Evolutionary conservation across 1,140 invertebrate genomes (phyloP).

Genomic region (Dinothrombium tinctorium): DNA sequence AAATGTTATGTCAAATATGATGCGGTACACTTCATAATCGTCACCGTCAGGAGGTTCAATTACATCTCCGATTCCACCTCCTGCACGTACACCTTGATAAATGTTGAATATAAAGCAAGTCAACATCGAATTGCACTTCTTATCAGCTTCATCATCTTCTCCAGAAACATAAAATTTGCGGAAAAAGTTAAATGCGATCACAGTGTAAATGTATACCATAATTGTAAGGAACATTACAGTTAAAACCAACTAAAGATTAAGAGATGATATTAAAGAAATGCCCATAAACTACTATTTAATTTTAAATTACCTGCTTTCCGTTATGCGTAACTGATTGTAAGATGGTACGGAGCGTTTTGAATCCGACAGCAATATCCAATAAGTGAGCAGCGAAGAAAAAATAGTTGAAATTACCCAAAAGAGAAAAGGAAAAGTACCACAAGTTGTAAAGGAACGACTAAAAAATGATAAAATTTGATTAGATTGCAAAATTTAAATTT

Average conservation of each 20-base stretch:
- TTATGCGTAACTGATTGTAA: constrained; percentile 99
- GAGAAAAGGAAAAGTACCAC: constrained; percentile 87
- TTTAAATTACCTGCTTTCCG: constrained; percentile 57
- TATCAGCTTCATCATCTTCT: constrained; percentile 53
- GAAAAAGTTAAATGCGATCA: constrained; percentile 99
- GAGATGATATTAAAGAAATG: constrained; percentile 16
- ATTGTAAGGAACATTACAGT: constrained; percentile 95
- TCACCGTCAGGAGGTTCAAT: constrained; percentile 95
- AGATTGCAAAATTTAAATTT: background rate
- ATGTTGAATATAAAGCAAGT: constrained; percentile 96
- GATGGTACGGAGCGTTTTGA: constrained; percentile 90
- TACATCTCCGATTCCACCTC: constrained; percentile 95
- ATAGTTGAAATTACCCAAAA: constrained; percentile 93
- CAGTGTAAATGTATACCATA: constrained; percentile 97
- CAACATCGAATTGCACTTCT: constrained; percentile 97
- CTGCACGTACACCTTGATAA: constrained; percentile 94
- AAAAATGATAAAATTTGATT: constrained; percentile 18
- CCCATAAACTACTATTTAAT: too few species aligned
- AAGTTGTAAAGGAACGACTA: constrained; percentile 90
- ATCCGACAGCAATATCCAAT: constrained; percentile 88
- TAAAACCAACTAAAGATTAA: constrained; percentile 41
- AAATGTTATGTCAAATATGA: constrained; percentile 99
- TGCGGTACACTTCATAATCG: constrained; percentile 83
- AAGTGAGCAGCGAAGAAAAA: constrained; percentile 99
- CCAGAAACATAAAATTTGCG: constrained; percentile 97